Evolutionary conservation across 2,113 vertebrate species (phyloP).

Genomic region (Bufo gargarizans): DNA sequence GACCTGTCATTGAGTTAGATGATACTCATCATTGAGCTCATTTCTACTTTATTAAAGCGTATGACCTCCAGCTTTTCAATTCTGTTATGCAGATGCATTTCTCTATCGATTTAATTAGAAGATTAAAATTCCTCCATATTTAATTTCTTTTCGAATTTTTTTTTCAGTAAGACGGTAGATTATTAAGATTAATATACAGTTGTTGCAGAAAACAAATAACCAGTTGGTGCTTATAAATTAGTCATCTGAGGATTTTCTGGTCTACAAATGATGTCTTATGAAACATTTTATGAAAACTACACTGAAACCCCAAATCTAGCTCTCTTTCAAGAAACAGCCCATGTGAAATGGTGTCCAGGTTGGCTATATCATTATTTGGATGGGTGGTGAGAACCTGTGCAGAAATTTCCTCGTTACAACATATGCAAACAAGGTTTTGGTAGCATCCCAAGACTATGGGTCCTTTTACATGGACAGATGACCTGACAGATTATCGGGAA

Average conservation of each 20-base stretch:
- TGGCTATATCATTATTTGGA: neutral
- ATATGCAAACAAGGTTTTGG: neutral
- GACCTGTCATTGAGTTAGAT: slow-evolving; percentile 61
- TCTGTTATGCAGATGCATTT: slow-evolving; percentile 52
- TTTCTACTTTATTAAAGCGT: slow-evolving; percentile 66
- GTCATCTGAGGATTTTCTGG: neutral
- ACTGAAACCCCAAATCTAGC: neutral
- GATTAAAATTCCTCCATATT: slow-evolving; percentile 50
- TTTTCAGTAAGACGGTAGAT: neutral
- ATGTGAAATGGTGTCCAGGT: neutral
- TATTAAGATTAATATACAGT: slow-evolving; percentile 39
- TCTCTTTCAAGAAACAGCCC: neutral
- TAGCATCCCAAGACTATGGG: too few relatives aligned
- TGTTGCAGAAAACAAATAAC: slow-evolving; percentile 33
- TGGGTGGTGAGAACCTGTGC: neutral
- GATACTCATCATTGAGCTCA: slow-evolving; percentile 61
- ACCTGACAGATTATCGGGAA: too few relatives aligned
- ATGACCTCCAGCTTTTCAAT: slow-evolving; percentile 62
- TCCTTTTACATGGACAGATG: too few relatives aligned
- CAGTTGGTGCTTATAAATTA: neutral
- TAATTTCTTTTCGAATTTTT: slow-evolving; percentile 44
- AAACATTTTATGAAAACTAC: neutral
- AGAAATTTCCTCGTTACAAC: neutral
- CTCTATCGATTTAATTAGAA: slow-evolving; percentile 64
- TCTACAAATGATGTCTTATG: neutral